Conservation (phyloP, 2,113 vertebrate genomes). For the Peromyscus californicus region DNA sequence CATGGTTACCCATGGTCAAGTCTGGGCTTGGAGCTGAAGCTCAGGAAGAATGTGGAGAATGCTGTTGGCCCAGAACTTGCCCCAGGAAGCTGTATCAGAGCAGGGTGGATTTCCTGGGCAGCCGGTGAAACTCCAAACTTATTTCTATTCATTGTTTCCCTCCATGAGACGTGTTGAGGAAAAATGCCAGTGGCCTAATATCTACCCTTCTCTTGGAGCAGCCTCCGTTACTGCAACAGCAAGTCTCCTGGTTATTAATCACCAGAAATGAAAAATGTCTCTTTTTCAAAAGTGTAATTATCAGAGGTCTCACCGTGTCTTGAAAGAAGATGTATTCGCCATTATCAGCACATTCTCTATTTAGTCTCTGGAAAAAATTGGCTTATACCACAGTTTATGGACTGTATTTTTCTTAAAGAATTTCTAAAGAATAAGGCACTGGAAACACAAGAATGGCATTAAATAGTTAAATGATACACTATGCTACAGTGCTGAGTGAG, state of each 20-base stretch:
- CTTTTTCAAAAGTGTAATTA: constrained; percentile 78
- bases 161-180: not conserved
- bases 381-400: constrained; percentile 60
- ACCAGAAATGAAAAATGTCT: constrained; percentile 71
- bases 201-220: constrained; percentile 8
- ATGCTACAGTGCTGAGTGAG: constrained; percentile 82
- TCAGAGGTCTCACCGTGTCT: constrained; percentile 53
- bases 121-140: not conserved
- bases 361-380: constrained; percentile 68
- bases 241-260: constrained; percentile 58
- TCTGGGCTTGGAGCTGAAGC: constrained; percentile 41
- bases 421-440: not conserved
- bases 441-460: not conserved
- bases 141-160: not conserved
- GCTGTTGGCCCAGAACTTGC: constrained; percentile 45
- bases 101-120: constrained; percentile 37
- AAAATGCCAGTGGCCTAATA: constrained; percentile 16
- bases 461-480: constrained; percentile 61
- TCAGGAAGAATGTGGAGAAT: constrained; percentile 65
- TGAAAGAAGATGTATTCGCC: constrained; percentile 62
- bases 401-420: constrained; percentile 26
- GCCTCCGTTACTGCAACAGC: not conserved
- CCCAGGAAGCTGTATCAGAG: constrained; percentile 7
- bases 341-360: constrained; percentile 59
- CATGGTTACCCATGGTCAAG: constrained; percentile 45